These are phyloP conservation scores for Tichodroma muraria DNA, from an alignment of 2,113 vertebrate genomes.

Conservation along the genomic window DNA sequence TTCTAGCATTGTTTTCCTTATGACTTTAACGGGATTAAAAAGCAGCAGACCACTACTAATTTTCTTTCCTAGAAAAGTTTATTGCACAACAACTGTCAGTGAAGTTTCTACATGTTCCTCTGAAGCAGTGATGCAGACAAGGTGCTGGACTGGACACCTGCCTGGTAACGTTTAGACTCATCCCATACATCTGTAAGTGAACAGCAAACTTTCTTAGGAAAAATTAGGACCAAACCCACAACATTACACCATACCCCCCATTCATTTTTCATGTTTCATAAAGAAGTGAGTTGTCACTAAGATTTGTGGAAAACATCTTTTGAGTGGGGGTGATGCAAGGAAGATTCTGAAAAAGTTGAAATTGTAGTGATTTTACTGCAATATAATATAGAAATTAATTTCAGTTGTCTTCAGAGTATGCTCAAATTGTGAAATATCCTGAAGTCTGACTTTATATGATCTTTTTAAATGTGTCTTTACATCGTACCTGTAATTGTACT, in stretches of 20 bases:
- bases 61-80: background rate
- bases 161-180: background rate
- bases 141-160: too few relatives aligned
- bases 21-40: background rate
- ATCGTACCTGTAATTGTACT: background rate
- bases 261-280: background rate
- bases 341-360: background rate
- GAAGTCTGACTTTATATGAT: background rate
- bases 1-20: background rate
- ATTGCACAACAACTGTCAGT: background rate
- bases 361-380: background rate
- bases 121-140: background rate
- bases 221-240: background rate
- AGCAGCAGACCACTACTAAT: fast-evolving
- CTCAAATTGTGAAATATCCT: background rate
- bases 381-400: background rate
- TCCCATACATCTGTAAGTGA: fast-evolving
- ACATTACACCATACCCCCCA: background rate
- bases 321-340: background rate
- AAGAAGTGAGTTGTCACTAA: background rate
- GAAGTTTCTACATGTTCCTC: background rate
- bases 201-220: background rate
- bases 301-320: background rate
- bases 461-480: background rate
- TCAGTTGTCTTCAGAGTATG: background rate